phyloP scores from a whole-genome alignment of 1,140 invertebrate genomes.

The Prorops nasuta region DNA sequence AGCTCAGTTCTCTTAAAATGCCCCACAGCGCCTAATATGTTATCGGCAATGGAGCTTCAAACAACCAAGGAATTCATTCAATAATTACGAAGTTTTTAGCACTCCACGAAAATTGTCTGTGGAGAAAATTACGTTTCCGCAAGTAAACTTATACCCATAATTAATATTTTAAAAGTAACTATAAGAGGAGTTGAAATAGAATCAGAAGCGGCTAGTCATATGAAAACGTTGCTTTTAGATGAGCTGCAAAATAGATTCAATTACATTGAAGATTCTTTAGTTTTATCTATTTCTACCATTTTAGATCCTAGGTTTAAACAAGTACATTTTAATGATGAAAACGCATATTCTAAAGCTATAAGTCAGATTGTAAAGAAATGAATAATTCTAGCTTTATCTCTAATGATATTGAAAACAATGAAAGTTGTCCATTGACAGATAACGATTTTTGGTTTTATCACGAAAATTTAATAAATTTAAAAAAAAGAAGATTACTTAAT shows the following conservation, averaged over 20 bases:
- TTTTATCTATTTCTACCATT: conserved; percentile 24
- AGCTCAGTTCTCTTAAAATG: not conserved
- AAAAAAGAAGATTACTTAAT: too few relatives aligned
- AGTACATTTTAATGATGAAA: not conserved
- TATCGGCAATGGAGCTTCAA: conserved; percentile 16
- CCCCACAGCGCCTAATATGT: not conserved
- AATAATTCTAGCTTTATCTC: too few relatives aligned
- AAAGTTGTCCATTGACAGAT: too few relatives aligned
- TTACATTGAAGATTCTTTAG: conserved; percentile 17
- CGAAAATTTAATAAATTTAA: too few relatives aligned
- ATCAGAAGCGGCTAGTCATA: conserved; percentile 22
- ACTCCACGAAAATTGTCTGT: too few relatives aligned
- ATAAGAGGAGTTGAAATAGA: conserved; percentile 26
- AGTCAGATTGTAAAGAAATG: too few relatives aligned
- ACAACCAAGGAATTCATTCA: conserved; percentile 35
- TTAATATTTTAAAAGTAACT: conserved; percentile 20
- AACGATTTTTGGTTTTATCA: too few relatives aligned
- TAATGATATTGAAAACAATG: too few relatives aligned
- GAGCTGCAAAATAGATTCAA: conserved; percentile 36
- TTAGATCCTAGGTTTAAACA: not conserved
- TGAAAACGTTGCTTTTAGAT: conserved; percentile 17
- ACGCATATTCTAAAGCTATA: too few relatives aligned
- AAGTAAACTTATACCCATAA: conserved; percentile 48
- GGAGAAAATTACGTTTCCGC: conserved; percentile 47
- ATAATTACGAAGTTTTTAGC: conserved; percentile 48